phyloP scores from a whole-genome alignment of 2,888 invertebrate species.

The Orthosia cruda region DNA sequence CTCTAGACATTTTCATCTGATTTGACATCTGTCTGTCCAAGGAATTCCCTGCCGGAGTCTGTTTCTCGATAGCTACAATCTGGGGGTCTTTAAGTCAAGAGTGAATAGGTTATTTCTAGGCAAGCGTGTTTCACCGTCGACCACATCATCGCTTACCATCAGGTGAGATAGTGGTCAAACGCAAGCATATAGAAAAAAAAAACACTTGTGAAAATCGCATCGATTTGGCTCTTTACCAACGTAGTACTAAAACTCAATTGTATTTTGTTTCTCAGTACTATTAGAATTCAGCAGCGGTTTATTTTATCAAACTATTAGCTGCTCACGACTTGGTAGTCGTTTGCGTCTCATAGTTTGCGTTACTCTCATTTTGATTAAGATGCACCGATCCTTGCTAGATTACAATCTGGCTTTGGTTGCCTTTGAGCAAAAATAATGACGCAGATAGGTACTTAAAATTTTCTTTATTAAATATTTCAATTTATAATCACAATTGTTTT shows the following conservation, averaged over 20 bases:
- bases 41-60: too few species aligned
- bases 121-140: too few species aligned
- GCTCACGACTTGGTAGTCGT: conserved; percentile 11
- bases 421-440: not conserved
- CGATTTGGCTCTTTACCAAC: not conserved
- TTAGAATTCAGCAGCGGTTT: conserved; percentile 30
- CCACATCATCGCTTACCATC: too few species aligned
- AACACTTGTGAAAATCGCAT: conserved; percentile 2
- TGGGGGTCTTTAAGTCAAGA: too few species aligned
- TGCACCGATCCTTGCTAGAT: not conserved
- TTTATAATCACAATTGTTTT: conserved; percentile 71
- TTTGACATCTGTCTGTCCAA: too few species aligned
- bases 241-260: not conserved
- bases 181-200: too few species aligned
- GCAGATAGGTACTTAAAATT: conserved; percentile 58
- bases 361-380: not conserved
- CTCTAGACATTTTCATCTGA: too few species aligned
- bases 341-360: not conserved
- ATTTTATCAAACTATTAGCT: conserved; percentile 24
- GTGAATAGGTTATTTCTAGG: too few species aligned
- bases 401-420: not conserved
- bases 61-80: too few species aligned
- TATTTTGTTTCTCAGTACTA: not conserved
- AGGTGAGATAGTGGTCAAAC: too few species aligned
- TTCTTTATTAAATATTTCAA: conserved; percentile 75